These are phyloP conservation scores for Drosophila persimilis DNA, from an alignment of 1,140 invertebrate genomes.

Conservation along the genomic window DNA sequence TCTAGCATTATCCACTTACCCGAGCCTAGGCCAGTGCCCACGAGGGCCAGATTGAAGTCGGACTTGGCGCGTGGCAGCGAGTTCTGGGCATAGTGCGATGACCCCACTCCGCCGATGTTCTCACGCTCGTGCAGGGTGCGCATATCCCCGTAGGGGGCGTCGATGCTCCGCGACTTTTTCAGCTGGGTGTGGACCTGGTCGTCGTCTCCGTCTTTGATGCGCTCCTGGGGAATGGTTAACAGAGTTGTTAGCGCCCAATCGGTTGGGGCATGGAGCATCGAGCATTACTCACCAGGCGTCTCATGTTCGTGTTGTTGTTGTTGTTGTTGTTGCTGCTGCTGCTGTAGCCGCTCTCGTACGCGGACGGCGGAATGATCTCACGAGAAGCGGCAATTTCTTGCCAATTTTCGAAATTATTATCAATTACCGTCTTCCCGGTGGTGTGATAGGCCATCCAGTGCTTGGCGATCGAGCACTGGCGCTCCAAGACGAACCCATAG, in stretches of 20 bases:
- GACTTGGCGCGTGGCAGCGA: conserved; percentile 91
- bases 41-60: conserved; percentile 92
- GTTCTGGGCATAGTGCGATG: conserved; percentile 83
- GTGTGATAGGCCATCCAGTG: conserved; percentile 95
- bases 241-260: conserved; percentile 44
- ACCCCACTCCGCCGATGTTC: conserved; percentile 34
- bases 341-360: conserved; percentile 69
- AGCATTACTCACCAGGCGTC: conserved; percentile 70
- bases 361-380: conserved; percentile 87
- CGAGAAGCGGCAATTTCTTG: conserved; percentile 92
- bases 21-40: conserved; percentile 71
- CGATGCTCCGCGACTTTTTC: conserved; percentile 93
- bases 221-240: conserved; percentile 63
- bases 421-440: conserved; percentile 89
- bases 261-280: conserved; percentile 6
- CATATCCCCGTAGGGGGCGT: conserved; percentile 92
- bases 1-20: conserved; percentile 19
- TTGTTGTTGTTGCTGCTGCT: conserved; percentile 52
- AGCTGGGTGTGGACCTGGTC: conserved; percentile 85
- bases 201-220: conserved; percentile 84
- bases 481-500: conserved; percentile 96
- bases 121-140: conserved; percentile 86
- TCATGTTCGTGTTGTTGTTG: conserved; percentile 50
- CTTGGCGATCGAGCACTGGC: conserved; percentile 95
- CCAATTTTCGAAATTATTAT: conserved; percentile 93